phyloP scores from a whole-genome alignment of 2,113 vertebrate species.

The Coptodon bakossiorum region DNA sequence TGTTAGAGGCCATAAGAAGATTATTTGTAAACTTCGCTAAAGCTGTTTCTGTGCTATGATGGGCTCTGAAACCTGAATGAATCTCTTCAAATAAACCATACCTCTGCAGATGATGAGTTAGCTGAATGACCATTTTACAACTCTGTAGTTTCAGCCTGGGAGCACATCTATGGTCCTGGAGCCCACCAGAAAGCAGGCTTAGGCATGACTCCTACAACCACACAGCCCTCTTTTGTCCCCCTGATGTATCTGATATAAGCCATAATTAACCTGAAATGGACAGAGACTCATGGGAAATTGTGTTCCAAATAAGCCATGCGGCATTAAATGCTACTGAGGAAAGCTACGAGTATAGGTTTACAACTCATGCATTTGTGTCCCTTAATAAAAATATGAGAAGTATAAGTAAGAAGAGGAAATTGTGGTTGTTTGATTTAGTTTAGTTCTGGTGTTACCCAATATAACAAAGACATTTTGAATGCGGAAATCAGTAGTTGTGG shows the following conservation, averaged over 20 bases:
- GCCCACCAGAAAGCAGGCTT: too few species aligned
- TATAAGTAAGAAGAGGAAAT: background rate
- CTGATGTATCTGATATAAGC: background rate
- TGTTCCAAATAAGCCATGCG: background rate
- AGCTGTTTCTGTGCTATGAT: background rate
- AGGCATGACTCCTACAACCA: background rate
- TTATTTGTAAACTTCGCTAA: background rate
- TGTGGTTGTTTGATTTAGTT: background rate
- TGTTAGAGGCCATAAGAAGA: background rate
- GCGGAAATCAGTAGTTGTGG: background rate
- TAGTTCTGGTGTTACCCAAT: background rate
- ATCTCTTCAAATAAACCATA: background rate
- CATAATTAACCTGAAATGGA: background rate
- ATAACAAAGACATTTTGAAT: background rate
- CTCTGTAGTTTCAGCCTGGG: background rate
- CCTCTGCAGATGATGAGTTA: background rate
- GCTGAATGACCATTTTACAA: background rate
- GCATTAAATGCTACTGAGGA: background rate
- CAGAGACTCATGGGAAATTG: background rate
- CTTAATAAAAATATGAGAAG: background rate
- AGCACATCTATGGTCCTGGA: background rate
- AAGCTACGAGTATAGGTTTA: background rate
- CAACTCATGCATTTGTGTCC: background rate
- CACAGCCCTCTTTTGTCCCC: background rate
- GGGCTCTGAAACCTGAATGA: background rate